Conservation (phyloP, 2,888 invertebrate genomes). For the Parnassius smintheus region DNA sequence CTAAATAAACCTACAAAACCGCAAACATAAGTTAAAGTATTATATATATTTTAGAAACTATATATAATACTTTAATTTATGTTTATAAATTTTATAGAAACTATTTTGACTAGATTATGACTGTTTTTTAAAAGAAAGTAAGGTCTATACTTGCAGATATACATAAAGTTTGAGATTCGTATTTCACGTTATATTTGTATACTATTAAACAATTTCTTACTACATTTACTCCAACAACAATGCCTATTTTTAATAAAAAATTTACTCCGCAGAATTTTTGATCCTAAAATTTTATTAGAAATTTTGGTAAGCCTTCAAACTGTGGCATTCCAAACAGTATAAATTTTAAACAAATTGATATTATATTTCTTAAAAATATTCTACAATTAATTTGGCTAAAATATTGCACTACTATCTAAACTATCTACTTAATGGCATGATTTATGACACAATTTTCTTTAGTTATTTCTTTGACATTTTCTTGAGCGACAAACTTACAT, state of each 20-base stretch:
- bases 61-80: too few species aligned
- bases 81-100: background rate
- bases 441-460: conserved; percentile 29
- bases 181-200: background rate
- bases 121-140: conserved; percentile 2
- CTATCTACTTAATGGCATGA: conserved; percentile 39
- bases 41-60: background rate
- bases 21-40: background rate
- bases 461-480: conserved; percentile 27
- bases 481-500: conserved; percentile 4
- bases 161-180: conserved; percentile 27
- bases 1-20: conserved; percentile 4
- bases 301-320: conserved; percentile 38
- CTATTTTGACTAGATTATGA: conserved; percentile 23
- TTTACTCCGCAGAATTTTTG: too few species aligned
- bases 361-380: conserved; percentile 28
- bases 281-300: too few species aligned
- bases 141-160: conserved; percentile 11
- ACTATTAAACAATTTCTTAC: too few species aligned
- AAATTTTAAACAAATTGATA: conserved; percentile 18
- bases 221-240: too few species aligned
- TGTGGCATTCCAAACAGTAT: conserved; percentile 43
- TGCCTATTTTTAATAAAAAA: too few species aligned
- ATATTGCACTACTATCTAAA: conserved; percentile 58
- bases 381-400: conserved; percentile 57